These are phyloP conservation scores for Goniozus legneri DNA, from an alignment of 1,140 invertebrate species.

Conservation along the genomic window DNA sequence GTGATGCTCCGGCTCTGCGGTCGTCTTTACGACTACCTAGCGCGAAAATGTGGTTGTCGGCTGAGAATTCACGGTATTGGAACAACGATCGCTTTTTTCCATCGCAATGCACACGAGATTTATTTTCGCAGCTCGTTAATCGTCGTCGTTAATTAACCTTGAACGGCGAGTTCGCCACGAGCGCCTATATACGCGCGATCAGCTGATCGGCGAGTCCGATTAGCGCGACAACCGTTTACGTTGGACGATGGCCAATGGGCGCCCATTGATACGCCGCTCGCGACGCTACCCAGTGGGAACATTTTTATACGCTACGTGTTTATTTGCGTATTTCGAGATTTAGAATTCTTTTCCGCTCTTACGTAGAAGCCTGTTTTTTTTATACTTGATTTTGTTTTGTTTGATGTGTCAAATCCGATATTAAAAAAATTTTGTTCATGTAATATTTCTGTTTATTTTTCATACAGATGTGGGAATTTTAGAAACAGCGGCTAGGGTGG, in stretches of 20 bases:
- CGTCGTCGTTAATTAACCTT: conserved; percentile 24
- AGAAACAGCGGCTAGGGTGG: not conserved
- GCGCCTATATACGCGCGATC: no score
- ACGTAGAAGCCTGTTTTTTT: no score
- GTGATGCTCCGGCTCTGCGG: conserved; percentile 4
- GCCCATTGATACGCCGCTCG: conserved; percentile 15
- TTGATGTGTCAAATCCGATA: no score
- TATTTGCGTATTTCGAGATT: no score
- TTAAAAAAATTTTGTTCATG: no score
- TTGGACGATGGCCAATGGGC: conserved; percentile 19
- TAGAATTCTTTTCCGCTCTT: no score
- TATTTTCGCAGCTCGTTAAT: conserved; percentile 12
- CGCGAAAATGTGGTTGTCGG: no score
- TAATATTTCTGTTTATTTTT: not conserved
- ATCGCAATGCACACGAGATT: not conserved
- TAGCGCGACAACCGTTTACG: conserved; percentile 11
- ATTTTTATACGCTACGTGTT: no score
- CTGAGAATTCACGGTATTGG: no score
- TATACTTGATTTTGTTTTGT: no score
- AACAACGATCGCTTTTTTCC: not conserved
- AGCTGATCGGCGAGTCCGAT: conserved; percentile 21
- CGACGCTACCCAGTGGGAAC: no score
- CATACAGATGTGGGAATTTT: not conserved
- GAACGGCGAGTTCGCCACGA: no score
- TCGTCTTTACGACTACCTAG: conserved; percentile 1